Evolutionary conservation across 2,888 invertebrate species (phyloP).

Genomic region (Saturnia pavonia): DNA sequence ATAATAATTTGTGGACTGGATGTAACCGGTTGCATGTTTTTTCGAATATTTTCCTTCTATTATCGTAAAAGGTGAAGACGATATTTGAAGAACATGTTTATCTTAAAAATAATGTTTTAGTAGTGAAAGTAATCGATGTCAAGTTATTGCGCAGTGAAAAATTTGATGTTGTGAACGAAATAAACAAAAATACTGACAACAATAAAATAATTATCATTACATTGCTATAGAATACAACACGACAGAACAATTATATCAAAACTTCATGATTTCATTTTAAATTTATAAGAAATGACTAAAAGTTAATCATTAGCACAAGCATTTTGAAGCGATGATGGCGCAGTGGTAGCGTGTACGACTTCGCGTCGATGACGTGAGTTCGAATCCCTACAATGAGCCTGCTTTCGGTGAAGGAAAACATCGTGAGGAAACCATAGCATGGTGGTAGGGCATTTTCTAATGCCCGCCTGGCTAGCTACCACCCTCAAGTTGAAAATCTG

Average conservation of each 20-base stretch:
- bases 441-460: too few species aligned
- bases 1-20: neutral
- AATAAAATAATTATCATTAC: neutral
- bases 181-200: neutral
- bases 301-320: neutral
- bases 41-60: neutral
- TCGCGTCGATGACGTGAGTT: too few species aligned
- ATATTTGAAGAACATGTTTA: neutral
- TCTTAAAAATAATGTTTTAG: constrained; percentile 1
- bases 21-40: neutral
- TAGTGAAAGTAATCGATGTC: constrained; percentile 3
- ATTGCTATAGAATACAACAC: neutral
- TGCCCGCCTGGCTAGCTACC: too few species aligned
- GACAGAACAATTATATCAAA: neutral
- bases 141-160: neutral
- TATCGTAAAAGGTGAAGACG: neutral
- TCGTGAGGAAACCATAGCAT: too few species aligned
- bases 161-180: neutral
- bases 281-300: neutral
- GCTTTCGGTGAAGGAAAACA: too few species aligned
- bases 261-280: neutral
- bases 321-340: too few species aligned
- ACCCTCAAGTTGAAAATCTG: too few species aligned
- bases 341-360: too few species aligned
- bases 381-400: too few species aligned